A percentile compares a stretch with the other conserved stretches of the same genome.
phyloP scores from a whole-genome alignment of 2,113 vertebrate species.

The Rhinichthys klamathensis region DNA sequence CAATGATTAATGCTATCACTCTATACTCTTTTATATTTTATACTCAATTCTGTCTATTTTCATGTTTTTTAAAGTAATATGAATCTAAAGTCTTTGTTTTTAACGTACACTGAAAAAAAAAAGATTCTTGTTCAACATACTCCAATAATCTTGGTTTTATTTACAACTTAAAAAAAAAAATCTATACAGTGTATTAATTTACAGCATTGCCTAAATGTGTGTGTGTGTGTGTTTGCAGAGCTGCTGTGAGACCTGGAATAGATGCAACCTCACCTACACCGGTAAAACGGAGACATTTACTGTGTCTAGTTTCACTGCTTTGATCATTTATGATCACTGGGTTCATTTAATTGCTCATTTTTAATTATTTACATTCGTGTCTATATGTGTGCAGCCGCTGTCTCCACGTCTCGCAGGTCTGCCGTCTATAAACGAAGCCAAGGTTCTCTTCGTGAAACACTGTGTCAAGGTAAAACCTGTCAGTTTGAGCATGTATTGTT shows the following conservation, averaged over 20 bases:
- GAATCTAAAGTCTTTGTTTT: too few relatives aligned
- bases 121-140: too few relatives aligned
- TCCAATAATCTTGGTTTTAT: too few relatives aligned
- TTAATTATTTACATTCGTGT: not conserved
- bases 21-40: not conserved
- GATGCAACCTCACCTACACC: constrained; percentile 1
- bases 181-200: too few relatives aligned
- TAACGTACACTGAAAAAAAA: too few relatives aligned
- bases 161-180: too few relatives aligned
- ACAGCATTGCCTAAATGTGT: too few relatives aligned
- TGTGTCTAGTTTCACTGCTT: not conserved
- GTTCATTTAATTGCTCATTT: not conserved
- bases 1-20: not conserved
- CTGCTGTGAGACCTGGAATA: constrained; percentile 45
- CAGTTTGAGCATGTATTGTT: not conserved
- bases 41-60: too few relatives aligned
- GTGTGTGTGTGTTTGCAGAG: constrained; percentile 50
- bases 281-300: constrained; percentile 49
- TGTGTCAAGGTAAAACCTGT: constrained; percentile 64
- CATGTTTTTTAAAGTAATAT: too few relatives aligned
- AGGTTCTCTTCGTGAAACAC: constrained; percentile 70
- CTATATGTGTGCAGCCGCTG: constrained; percentile 50
- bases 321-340: not conserved
- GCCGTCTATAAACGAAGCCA: constrained; percentile 52
- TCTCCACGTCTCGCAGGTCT: constrained; percentile 64